Conservation (phyloP, 2,113 vertebrate species). For the Puffinus mauretanicus region DNA sequence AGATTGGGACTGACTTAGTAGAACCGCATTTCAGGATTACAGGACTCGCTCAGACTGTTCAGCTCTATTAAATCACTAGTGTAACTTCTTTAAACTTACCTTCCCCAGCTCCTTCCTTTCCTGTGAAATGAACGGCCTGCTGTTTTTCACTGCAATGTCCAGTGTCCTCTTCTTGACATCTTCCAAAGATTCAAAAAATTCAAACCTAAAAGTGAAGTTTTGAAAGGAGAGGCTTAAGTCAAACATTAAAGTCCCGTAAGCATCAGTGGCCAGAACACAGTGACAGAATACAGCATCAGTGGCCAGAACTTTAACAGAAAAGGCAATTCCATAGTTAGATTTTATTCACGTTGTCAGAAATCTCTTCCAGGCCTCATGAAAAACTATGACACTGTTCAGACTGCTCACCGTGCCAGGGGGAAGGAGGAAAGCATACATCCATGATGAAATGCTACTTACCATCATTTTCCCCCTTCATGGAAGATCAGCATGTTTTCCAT, state of each 20-base stretch:
- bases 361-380: background rate
- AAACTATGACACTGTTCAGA: background rate
- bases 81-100: conserved; percentile 66
- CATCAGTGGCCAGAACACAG: background rate
- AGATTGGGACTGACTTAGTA: background rate
- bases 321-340: background rate
- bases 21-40: background rate
- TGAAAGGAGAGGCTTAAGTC: background rate
- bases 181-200: conserved; percentile 84
- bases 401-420: rapidly evolving
- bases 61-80: background rate
- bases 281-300: background rate
- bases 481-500: background rate
- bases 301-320: background rate
- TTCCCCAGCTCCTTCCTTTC: conserved; percentile 91
- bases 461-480: background rate
- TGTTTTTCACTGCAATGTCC: conserved; percentile 92
- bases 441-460: background rate
- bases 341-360: background rate
- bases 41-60: background rate
- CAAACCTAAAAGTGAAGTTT: conserved; percentile 79
- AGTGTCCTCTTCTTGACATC: conserved; percentile 82
- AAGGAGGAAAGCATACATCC: background rate
- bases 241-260: background rate
- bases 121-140: conserved; percentile 81